phyloP scores from a whole-genome alignment of 2,888 invertebrate genomes.

The Synanthedon vespiformis region DNA sequence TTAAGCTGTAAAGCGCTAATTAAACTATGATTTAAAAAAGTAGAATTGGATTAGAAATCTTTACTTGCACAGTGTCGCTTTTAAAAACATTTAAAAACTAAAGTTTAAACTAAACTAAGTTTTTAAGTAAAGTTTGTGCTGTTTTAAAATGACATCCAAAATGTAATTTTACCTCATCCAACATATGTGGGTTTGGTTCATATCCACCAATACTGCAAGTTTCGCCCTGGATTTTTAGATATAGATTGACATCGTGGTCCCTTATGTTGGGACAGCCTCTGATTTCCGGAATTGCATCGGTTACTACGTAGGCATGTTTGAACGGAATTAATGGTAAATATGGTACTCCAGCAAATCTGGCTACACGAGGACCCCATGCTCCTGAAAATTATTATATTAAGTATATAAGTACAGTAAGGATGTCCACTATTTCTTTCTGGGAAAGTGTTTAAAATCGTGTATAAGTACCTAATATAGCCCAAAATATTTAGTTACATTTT shows the following conservation, averaged over 20 bases:
- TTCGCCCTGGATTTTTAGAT: conserved; percentile 87
- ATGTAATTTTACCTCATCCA: conserved; percentile 74
- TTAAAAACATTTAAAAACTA: too few relatives aligned
- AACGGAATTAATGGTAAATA: conserved; percentile 83
- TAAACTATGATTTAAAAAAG: too few relatives aligned
- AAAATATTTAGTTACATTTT: too few relatives aligned
- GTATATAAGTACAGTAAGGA: too few relatives aligned
- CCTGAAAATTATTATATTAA: conserved; percentile 29
- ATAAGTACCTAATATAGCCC: too few relatives aligned
- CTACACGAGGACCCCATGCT: conserved; percentile 85
- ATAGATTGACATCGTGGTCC: conserved; percentile 87
- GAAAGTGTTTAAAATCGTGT: too few relatives aligned
- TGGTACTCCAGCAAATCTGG: conserved; percentile 74
- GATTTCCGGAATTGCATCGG: conserved; percentile 81
- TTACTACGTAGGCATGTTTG: conserved; percentile 90
- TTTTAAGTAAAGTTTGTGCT: too few relatives aligned
- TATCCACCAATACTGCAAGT: conserved; percentile 89
- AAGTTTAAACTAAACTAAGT: too few relatives aligned
- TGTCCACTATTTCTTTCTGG: too few relatives aligned
- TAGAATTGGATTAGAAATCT: too few relatives aligned
- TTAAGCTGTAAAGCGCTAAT: too few relatives aligned
- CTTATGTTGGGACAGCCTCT: conserved; percentile 84
- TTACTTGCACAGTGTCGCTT: too few relatives aligned
- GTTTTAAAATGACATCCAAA: background rate
- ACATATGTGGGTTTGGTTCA: conserved; percentile 84